Base-by-base conservation (phyloP, 2,113 vertebrate species). In the Bostrychus sinensis region DNA sequence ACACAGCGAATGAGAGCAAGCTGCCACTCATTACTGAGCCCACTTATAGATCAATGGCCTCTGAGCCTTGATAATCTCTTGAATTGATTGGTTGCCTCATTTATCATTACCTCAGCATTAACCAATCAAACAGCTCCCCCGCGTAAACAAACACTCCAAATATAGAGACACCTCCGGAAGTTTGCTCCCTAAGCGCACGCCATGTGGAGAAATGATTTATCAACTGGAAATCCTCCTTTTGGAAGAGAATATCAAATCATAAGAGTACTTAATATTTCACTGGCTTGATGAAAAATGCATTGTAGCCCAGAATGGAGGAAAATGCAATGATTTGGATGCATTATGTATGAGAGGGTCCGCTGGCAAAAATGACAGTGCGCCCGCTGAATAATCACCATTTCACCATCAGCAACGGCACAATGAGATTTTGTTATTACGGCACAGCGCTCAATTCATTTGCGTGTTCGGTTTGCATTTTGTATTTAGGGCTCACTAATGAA, bases 191-290 rank as follows among this genome's bases (percentile, higher is more conserved):
- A 36, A n/a, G 59, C 53, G 77, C 48, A 50, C 1, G 1, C 14
- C 63, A 82, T 80, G 71, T 65, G 58, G 56, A 61, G 59, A 62
- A 42, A 45, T 82, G 79, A 74, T 64, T 77, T 72, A 81, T 75
- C 56, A 78, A 75, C 70, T 74, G 46, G 86, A 81, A 51, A 65
- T 70, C 54, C 48, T 30, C 66, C 60, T 77, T 48, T 86, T 86
- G 68, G 85, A 90, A 85, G 81, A 79, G 85, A 90, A 91, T 86
- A 90, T 89, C 68, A 87, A 89, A 89, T 89, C 76, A 85, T 87
- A 81, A 80, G 85, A 87, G 82, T 88, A 53, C 83, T 89, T 85
- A 89, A 91, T 90, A 89, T 89, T 90, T 91, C 60, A 90, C 86
- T 72, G 82, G 20, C 80, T 78, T 87, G 77, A 89, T 91, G 72